Percentiles rank a stretch among this genome's conserved stretches.
Conservation (phyloP, 2,113 vertebrate genomes). For the Xenopus tropicalis region UCB_Xtro_10.0 CM004447.2:31930001-31930500, state of each 20-base stretch:
- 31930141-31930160: slow-evolving; percentile 28
- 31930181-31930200: neutral
- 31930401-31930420: slow-evolving; percentile 43
- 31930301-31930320: slow-evolving; percentile 34
- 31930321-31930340: slow-evolving; percentile 33
- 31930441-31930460: slow-evolving; percentile 44
- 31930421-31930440: slow-evolving; percentile 45
- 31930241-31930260: neutral
- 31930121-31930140: slow-evolving; percentile 13
- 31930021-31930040: neutral
- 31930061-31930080: neutral
- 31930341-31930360: slow-evolving; percentile 41
- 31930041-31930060: neutral
- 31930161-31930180: slow-evolving; percentile 29
- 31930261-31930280: slow-evolving; percentile 13
- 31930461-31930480: slow-evolving; percentile 42
- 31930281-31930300: slow-evolving; percentile 30
- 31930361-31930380: slow-evolving; percentile 42
- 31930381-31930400: slow-evolving; percentile 39
- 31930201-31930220: slow-evolving; percentile 10
- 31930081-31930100: slow-evolving; percentile 7
- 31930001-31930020: neutral
- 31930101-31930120: slow-evolving; percentile 16
- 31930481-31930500: slow-evolving; percentile 35
- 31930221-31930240: slow-evolving; percentile 16